Evolutionary conservation across 2,888 invertebrate species (phyloP).

Genomic region (Microchrysa polita): DNA sequence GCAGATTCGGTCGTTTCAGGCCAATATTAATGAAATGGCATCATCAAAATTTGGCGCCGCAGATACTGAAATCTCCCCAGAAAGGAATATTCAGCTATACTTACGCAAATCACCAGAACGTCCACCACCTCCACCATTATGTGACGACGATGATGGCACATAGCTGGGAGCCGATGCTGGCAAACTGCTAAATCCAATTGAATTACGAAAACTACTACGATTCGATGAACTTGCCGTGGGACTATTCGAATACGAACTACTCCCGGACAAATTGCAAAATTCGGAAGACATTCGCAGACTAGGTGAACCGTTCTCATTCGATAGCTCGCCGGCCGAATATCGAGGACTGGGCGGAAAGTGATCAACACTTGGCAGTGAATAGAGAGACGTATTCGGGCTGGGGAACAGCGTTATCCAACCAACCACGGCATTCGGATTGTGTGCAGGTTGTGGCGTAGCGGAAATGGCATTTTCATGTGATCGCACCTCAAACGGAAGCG

Average conservation of each 20-base stretch:
- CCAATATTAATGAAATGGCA: no score
- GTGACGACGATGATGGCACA: slow-evolving; percentile 36
- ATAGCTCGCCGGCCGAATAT: slow-evolving; percentile 52
- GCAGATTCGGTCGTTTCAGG: no score
- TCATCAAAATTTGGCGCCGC: no score
- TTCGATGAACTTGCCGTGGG: slow-evolving; percentile 52
- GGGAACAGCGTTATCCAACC: slow-evolving; percentile 56
- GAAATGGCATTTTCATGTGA: slow-evolving; percentile 54
- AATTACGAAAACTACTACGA: slow-evolving; percentile 44
- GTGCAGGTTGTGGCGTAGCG: slow-evolving; percentile 47
- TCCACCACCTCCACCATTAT: background rate
- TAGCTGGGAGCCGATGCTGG: slow-evolving; percentile 19
- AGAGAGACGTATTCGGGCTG: slow-evolving; percentile 56
- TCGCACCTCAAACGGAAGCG: slow-evolving; percentile 60
- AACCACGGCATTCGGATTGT: slow-evolving; percentile 45
- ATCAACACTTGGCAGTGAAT: slow-evolving; percentile 49
- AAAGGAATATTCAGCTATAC: background rate
- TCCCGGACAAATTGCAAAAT: slow-evolving; percentile 13
- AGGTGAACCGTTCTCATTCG: slow-evolving; percentile 49
- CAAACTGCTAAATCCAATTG: slow-evolving; percentile 37
- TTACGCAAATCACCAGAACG: slow-evolving; percentile 42
- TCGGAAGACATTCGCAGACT: slow-evolving; percentile 57
- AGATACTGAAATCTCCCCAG: no score
- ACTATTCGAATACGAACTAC: slow-evolving; percentile 48
- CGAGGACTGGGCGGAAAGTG: slow-evolving; percentile 57